Evolutionary conservation across 1,140 invertebrate species (phyloP).

Genomic region (Galleria mellonella): DNA sequence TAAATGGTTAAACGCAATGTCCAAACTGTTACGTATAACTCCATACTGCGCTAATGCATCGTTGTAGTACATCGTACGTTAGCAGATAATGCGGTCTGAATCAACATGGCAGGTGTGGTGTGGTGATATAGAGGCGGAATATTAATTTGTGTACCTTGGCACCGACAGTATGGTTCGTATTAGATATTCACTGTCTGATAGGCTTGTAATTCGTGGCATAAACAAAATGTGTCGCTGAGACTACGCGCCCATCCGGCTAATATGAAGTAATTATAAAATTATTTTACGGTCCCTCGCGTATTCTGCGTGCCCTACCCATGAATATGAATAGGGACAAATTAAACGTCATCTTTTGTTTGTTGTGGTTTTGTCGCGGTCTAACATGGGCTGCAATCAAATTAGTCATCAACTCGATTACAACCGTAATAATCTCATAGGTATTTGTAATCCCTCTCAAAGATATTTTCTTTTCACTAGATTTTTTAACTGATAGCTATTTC

Average conservation of each 20-base stretch:
- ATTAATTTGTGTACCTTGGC: constrained; percentile 44
- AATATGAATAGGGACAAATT: constrained; percentile 5
- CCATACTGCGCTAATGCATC: constrained; percentile 27
- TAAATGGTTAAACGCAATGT: too few species aligned
- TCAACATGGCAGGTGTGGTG: constrained; percentile 35
- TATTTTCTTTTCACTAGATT: too few species aligned
- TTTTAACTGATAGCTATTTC: too few species aligned
- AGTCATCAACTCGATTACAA: not conserved
- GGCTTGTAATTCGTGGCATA: constrained; percentile 1
- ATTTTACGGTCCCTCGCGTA: constrained; percentile 1
- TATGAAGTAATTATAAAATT: constrained; percentile 5
- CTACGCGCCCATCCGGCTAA: not conserved
- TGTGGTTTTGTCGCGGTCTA: not conserved
- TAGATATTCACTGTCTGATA: constrained; percentile 9
- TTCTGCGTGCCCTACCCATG: constrained; percentile 7
- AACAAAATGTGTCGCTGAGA: not conserved
- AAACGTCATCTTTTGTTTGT: constrained; percentile 4
- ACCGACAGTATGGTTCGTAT: constrained; percentile 13
- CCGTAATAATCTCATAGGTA: not conserved
- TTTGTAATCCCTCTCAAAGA: too few species aligned
- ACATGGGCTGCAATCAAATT: not conserved
- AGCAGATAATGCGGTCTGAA: constrained; percentile 39
- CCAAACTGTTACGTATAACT: not conserved
- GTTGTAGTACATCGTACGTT: constrained; percentile 22
- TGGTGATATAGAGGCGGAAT: constrained; percentile 36